A percentile compares a stretch with the other conserved stretches of the same genome.
These are phyloP conservation scores for Pristionchus mayeri DNA, from an alignment of 2,888 invertebrate species.

Conservation along the genomic window DNA sequence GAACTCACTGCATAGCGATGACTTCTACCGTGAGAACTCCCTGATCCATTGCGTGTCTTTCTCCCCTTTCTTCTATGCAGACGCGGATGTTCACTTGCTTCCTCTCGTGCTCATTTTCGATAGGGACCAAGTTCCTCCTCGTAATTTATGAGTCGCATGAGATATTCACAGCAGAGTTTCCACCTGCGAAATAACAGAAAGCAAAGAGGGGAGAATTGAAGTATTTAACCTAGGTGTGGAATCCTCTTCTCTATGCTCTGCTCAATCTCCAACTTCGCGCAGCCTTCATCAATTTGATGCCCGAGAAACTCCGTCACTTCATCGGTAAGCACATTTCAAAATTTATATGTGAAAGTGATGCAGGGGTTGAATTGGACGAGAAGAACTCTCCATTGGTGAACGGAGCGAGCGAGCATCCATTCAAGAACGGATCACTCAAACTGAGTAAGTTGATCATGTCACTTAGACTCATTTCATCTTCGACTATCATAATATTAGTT, in stretches of 20 bases:
- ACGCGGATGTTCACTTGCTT: neutral
- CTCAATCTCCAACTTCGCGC: conserved; percentile 74
- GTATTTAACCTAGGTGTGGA: conserved; percentile 70
- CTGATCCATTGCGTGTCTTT: neutral
- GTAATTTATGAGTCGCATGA: neutral
- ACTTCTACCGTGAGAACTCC: conserved; percentile 70
- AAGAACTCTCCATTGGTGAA: conserved; percentile 12
- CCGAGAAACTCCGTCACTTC: conserved; percentile 59
- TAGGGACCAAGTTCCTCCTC: neutral
- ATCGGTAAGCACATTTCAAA: neutral
- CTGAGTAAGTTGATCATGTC: neutral
- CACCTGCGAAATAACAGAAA: too few relatives aligned
- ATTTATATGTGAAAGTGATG: neutral
- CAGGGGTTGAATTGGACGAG: conserved; percentile 42
- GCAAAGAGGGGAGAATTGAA: too few relatives aligned
- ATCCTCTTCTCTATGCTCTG: conserved; percentile 73
- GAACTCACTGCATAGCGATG: conserved; percentile 75
- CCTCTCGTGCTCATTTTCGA: neutral
- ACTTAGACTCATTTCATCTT: too few relatives aligned
- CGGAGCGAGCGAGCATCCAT: conserved; percentile 28
- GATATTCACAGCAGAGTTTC: neutral
- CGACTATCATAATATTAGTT: neutral
- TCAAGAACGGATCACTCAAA: conserved; percentile 45
- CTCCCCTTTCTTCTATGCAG: neutral
- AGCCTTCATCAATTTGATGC: conserved; percentile 73